Evolutionary conservation across 1,140 invertebrate species (phyloP).

Genomic region (Lysiphlebus fabarum): DNA sequence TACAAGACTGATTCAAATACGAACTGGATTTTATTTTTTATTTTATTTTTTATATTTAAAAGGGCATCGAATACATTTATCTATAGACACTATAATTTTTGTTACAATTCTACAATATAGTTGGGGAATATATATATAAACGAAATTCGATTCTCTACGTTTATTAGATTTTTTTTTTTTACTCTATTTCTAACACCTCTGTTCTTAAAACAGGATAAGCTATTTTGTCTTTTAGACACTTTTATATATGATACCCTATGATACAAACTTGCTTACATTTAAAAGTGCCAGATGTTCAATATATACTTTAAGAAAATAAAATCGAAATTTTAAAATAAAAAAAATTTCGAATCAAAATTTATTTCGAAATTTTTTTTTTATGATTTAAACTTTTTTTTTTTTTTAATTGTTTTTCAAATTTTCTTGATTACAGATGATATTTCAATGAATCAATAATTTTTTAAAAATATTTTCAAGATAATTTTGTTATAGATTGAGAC

Average conservation of each 20-base stretch:
- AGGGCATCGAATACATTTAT: constrained; percentile 12
- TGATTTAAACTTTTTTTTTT: no score
- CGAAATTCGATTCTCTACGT: constrained; percentile 48
- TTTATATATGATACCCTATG: not conserved
- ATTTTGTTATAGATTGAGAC: no score
- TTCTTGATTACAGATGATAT: no score
- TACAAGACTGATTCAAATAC: constrained; percentile 52
- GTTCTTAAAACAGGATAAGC: not conserved
- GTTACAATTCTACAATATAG: constrained; percentile 29
- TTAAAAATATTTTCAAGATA: no score
- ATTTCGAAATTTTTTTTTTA: no score
- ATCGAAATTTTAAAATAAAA: not conserved
- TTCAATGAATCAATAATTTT: no score
- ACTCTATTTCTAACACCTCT: not conserved
- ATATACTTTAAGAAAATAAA: not conserved
- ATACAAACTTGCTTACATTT: not conserved
- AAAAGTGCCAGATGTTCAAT: constrained; percentile 4
- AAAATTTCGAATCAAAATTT: no score
- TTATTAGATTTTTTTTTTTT: constrained; percentile 52
- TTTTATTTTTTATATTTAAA: constrained; percentile 13
- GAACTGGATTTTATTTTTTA: constrained; percentile 53
- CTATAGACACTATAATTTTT: constrained; percentile 1
- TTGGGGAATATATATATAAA: constrained; percentile 22
- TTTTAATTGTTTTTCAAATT: no score
- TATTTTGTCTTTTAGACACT: constrained; percentile 3